Base-by-base conservation (phyloP, 2,888 invertebrate genomes). In the Ormyrus labotus region DNA sequence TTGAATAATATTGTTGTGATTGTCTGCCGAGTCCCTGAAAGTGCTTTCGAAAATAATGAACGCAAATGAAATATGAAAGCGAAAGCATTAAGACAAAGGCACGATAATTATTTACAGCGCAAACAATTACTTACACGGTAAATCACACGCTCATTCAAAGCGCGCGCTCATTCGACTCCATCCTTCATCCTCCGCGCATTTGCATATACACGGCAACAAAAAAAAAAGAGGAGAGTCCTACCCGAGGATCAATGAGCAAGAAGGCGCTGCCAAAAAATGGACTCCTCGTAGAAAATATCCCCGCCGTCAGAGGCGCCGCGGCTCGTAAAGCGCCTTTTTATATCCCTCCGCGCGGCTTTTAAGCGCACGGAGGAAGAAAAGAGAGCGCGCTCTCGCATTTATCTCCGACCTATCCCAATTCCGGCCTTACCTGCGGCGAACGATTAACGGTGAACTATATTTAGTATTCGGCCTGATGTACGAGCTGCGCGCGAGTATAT, bases 361-460 rank as follows among this genome's bases (percentile, higher is more conserved):
- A 34, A 34, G 13, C 70, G 19, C 45, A 19, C 34, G 19, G 45
- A 7, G 50, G 47, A 47, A 13, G 48, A 50, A 34, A 68, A 53
- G 68, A 19, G 19, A 8, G 47, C 10, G 63, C 55, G 64, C 51
- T 53, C 34, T 60, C 34, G 13, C 61, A 78, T 74, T 78, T 78
- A 81, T 81, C 69, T 73, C 78, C 55, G 74, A 81, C 78, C 81
- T 78, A 81, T 78, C 77, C 81, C 81, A 81, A 78, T 81, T 81
- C 73, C 19, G 60, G 60, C 65, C 58, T 78, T 60, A 81, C 77
- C 69, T 74, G 78, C 57, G 58, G 73, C 53, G 72, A 74, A 50
- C 73, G 77, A 78, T 81, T 78, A 81, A 81, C 78, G 73, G 81
- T 78, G 69, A 77, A 78, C 73, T 78, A 78, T 78, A 70, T 78